phyloP scores from a whole-genome alignment of 2,888 invertebrate species.

The Nemotelus pantherinus region DNA sequence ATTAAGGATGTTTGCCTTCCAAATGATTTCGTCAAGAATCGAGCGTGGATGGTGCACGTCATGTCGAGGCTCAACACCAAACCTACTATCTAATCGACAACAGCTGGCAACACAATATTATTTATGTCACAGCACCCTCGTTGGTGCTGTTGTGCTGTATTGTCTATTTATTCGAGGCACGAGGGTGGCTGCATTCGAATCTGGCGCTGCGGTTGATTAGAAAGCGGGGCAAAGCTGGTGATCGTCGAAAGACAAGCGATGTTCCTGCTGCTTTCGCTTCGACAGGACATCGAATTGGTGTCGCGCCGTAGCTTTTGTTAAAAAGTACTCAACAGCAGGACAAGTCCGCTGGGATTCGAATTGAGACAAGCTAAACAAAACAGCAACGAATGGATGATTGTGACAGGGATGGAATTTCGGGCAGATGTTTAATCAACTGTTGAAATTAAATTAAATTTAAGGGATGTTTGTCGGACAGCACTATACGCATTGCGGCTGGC shows the following conservation, averaged over 20 bases:
- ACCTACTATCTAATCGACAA: conserved; percentile 6
- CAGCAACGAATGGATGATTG: not conserved
- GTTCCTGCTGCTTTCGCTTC: not conserved
- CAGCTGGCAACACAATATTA: conserved; percentile 15
- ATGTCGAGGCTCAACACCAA: not conserved
- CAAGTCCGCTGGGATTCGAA: conserved; percentile 19
- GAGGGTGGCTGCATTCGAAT: conserved; percentile 9
- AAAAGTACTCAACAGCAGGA: conserved; percentile 13
- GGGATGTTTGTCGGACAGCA: conserved; percentile 12
- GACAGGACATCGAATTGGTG: conserved; percentile 30
- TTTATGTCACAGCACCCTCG: conserved; percentile 5
- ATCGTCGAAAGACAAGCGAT: no score
- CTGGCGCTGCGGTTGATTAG: conserved; percentile 16
- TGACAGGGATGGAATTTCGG: conserved; percentile 13
- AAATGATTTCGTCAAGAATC: conserved; percentile 31
- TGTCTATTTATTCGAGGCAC: not conserved
- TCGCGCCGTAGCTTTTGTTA: conserved; percentile 19
- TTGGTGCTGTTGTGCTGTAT: not conserved
- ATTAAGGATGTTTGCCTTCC: conserved; percentile 43
- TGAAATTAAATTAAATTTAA: conserved; percentile 43
- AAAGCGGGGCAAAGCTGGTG: not conserved
- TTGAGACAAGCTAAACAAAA: no score
- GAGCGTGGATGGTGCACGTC: not conserved
- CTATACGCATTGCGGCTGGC: conserved; percentile 6
- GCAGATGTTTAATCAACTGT: conserved; percentile 43